Evolutionary conservation across 2,888 invertebrate species (phyloP).

Genomic region (Bembecia ichneumoniformis): DNA sequence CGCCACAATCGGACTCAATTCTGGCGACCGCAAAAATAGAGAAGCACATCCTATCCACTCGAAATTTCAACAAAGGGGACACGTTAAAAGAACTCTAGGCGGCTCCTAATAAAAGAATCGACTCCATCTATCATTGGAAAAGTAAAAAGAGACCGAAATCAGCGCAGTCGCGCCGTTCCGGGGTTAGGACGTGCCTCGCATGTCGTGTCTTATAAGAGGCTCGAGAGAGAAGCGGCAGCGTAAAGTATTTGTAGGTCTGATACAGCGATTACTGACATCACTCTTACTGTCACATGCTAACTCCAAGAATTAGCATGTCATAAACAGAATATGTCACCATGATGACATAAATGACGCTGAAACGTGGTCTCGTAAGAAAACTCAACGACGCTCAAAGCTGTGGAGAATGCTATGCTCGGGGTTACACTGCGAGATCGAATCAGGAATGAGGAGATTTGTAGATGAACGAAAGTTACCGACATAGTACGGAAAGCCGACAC

Average conservation of each 20-base stretch:
- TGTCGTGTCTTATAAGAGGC: constrained; percentile 23
- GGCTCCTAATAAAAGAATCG: constrained; percentile 55
- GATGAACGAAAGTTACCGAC: no score
- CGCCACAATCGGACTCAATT: constrained; percentile 21
- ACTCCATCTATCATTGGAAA: constrained; percentile 49
- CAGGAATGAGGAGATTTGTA: no score
- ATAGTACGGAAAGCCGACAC: no score
- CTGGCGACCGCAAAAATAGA: constrained; percentile 11
- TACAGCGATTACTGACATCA: no score
- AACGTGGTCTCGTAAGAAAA: no score
- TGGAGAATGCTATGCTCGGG: no score
- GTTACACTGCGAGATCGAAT: no score
- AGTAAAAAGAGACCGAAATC: constrained; percentile 54
- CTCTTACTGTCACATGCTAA: no score
- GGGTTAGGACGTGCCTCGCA: constrained; percentile 50
- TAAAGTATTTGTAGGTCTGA: background rate
- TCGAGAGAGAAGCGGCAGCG: background rate
- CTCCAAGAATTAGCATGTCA: no score
- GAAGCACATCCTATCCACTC: background rate
- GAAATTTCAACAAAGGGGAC: constrained; percentile 34
- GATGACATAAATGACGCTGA: no score
- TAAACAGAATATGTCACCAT: no score
- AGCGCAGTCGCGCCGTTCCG: constrained; percentile 44
- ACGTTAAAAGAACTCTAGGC: constrained; percentile 31
- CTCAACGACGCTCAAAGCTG: no score